These are phyloP conservation scores for Urocyon cinereoargenteus DNA, from an alignment of 2,797 vertebrate genomes.

Conservation along the genomic window DNA sequence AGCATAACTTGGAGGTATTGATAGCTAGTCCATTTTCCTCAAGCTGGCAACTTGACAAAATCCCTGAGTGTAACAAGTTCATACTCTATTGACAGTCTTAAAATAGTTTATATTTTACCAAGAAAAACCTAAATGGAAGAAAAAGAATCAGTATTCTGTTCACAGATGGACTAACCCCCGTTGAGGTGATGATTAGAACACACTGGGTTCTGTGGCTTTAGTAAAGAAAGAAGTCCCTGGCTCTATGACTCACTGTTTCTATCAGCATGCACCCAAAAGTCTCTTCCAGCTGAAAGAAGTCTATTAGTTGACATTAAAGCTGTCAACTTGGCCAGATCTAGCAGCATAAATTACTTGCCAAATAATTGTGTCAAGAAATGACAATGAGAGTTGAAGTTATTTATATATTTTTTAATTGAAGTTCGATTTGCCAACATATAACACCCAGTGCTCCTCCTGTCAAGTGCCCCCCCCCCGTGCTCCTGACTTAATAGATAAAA, in stretches of 20 bases:
- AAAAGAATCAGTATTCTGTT: background rate
- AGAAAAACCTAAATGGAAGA: background rate
- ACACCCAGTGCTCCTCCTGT: too few relatives aligned
- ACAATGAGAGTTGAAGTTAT: background rate
- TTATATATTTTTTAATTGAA: too few relatives aligned
- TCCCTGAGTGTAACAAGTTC: background rate
- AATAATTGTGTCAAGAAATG: background rate
- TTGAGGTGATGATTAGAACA: background rate
- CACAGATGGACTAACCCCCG: background rate
- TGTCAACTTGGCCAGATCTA: background rate
- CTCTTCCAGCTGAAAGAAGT: background rate
- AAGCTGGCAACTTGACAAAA: background rate
- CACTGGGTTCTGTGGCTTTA: background rate
- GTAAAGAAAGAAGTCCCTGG: background rate
- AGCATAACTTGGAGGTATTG: background rate
- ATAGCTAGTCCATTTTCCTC: background rate
- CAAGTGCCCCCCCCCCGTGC: too few relatives aligned
- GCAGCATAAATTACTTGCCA: background rate
- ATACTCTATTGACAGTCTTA: background rate
- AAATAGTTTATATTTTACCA: slow-evolving; percentile 37
- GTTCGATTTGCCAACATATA: too few relatives aligned
- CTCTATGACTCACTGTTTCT: background rate
- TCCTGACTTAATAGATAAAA: background rate
- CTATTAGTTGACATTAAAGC: background rate
- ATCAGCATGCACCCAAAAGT: background rate